A percentile compares a stretch with the other conserved stretches of the same genome.
phyloP scores from a whole-genome alignment of 2,113 vertebrate genomes.

The Sminthopsis crassicaudata region DNA sequence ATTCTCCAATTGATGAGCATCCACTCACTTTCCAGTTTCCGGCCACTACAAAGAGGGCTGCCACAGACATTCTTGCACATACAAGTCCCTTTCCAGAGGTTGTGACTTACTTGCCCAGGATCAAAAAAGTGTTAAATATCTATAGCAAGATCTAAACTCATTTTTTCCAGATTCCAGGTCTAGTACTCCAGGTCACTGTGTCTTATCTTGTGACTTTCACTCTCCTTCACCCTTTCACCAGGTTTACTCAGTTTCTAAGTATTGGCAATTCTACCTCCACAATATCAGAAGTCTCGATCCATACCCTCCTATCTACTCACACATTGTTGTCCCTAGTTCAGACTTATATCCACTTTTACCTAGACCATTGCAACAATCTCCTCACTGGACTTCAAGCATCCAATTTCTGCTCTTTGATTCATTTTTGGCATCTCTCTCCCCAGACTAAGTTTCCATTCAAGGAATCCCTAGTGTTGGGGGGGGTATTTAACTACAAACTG shows the following conservation, averaged over 20 bases:
- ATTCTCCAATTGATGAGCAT: too few species aligned
- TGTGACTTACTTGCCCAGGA: background rate
- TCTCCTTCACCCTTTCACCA: background rate
- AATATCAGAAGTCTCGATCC: background rate
- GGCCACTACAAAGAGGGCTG: too few species aligned
- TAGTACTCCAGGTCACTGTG: background rate
- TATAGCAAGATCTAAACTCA: background rate
- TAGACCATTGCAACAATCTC: background rate
- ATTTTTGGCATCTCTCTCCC: background rate
- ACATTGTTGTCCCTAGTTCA: background rate
- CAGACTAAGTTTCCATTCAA: background rate
- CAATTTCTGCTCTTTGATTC: background rate
- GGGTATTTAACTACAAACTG: background rate
- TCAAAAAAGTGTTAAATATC: background rate
- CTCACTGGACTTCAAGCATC: background rate
- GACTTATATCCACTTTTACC: background rate
- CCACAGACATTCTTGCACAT: too few species aligned
- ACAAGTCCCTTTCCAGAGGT: too few species aligned
- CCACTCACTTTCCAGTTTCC: too few species aligned
- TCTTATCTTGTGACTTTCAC: background rate
- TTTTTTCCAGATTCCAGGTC: background rate
- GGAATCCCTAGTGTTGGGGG: background rate
- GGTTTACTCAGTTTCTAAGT: background rate
- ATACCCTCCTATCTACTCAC: background rate
- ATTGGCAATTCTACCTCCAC: background rate